Conservation (phyloP, 1,140 invertebrate species). For the Temnothorax curvispinosus region DNA sequence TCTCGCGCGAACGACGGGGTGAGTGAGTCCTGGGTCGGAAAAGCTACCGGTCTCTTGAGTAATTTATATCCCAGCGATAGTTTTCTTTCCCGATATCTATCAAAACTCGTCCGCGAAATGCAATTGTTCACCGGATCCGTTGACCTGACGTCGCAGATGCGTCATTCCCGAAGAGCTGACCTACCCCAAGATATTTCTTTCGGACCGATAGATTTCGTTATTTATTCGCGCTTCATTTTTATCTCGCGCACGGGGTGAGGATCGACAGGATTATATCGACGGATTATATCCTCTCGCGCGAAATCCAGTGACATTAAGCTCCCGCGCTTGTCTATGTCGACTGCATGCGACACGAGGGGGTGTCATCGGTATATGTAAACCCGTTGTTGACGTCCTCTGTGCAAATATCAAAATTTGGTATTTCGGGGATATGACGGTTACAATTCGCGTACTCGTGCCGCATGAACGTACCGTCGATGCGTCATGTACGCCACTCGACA, state of each 20-base stretch:
- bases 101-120: background rate
- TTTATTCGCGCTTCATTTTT: slow-evolving; percentile 13
- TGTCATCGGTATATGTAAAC: slow-evolving; percentile 41
- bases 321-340: slow-evolving; percentile 10
- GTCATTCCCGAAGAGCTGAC: background rate
- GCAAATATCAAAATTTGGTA: slow-evolving; percentile 46
- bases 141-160: background rate
- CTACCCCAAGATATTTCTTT: background rate
- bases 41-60: background rate
- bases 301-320: slow-evolving; percentile 39
- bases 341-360: background rate
- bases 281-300: background rate
- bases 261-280: background rate
- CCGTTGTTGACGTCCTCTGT: slow-evolving; percentile 26
- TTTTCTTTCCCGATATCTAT: background rate
- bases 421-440: background rate
- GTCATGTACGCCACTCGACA: background rate
- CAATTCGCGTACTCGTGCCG: background rate
- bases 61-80: slow-evolving; percentile 13
- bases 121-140: background rate
- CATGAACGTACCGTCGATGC: background rate
- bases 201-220: background rate
- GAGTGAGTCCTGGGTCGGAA: background rate
- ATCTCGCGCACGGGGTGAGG: background rate
- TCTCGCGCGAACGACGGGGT: background rate